phyloP scores from a whole-genome alignment of 2,797 vertebrate species.

The Synanceia verrucosa region DNA sequence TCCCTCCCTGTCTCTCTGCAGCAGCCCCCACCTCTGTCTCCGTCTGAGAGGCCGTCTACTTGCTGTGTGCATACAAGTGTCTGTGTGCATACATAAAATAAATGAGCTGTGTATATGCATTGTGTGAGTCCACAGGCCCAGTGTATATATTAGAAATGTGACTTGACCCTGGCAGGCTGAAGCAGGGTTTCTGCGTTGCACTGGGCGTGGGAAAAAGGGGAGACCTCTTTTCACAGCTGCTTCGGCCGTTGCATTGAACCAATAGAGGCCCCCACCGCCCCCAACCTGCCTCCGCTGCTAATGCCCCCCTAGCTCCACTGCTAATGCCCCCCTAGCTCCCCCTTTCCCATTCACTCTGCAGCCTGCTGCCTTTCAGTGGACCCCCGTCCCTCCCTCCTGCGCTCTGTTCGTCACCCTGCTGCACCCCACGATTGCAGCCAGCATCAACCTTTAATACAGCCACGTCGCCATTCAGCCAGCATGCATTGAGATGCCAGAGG shows the following conservation, averaged over 20 bases:
- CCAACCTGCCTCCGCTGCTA: slow-evolving; percentile 65
- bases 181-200: slow-evolving; percentile 82
- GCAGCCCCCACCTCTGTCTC: slow-evolving; percentile 52
- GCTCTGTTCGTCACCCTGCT: slow-evolving; percentile 75
- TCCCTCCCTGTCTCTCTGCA: slow-evolving; percentile 8
- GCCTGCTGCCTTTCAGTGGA: slow-evolving; percentile 85
- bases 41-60: slow-evolving; percentile 69
- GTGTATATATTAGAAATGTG: slow-evolving; percentile 89
- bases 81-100: slow-evolving; percentile 87
- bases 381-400: slow-evolving; percentile 68
- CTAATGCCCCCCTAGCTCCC: slow-evolving; percentile 54
- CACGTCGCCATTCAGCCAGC: slow-evolving; percentile 84
- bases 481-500: slow-evolving; percentile 82
- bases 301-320: slow-evolving; percentile 52
- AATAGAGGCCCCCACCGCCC: slow-evolving; percentile 79
- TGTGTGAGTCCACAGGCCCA: slow-evolving; percentile 84
- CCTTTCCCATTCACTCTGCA: slow-evolving; percentile 83
- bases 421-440: slow-evolving; percentile 62
- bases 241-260: slow-evolving; percentile 89
- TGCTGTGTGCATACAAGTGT: slow-evolving; percentile 70
- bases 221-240: slow-evolving; percentile 95
- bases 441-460: slow-evolving; percentile 73
- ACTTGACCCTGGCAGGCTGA: slow-evolving; percentile 89
- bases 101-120: slow-evolving; percentile 86
- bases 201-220: slow-evolving; percentile 95